Base-by-base conservation (phyloP, 2,797 vertebrate species). In the Sebastiscus tertius region DNA sequence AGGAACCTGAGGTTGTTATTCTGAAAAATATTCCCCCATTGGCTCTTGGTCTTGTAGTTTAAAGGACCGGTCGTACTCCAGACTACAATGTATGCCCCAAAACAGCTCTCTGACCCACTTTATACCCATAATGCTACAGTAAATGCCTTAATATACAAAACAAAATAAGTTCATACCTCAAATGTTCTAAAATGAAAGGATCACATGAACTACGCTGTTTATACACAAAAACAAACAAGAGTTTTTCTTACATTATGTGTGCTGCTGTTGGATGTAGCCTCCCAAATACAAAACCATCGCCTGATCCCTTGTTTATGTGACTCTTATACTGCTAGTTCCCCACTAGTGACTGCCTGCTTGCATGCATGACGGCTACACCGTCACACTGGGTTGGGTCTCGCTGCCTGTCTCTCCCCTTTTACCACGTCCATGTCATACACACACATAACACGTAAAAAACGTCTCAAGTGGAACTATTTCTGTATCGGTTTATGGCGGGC, bases 1-100 rank as follows among this genome's bases (percentile, higher is more conserved):
- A 33, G 39, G n/a, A 55, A 73, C 34, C 33, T 34, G 11, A 27
- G 59, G 54, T 29, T 75, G 46, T 79, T 83, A 63, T 66, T 61
- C 4, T 36, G 46, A 75, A 63, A 75, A 67, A 68, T 69, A 61
- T 80, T 75, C 52, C 58, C 64, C 49, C 13, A 18, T 5, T 31
- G 63, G 39, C 67, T 52, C 31, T 14, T 60, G 46, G 26, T 52
- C 9, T 58, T 36, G 18, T 42, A 12, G 46, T 29, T 72, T 55
- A 59, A 55, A 73, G 63, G 36, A 72, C 24, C 54, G 49, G 16
- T 49, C 27, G 4, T 14, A 26, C 20, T 8, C 22, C 24, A 67
- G 18, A 26, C 8, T 4, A 12, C 24, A 56, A 42, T 11, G 54
- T 49, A 12, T 18, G 11, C n/a, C 18, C 29, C 11, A 10, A 31